Base-by-base conservation (phyloP, 2,888 invertebrate genomes). In the Sesia bembeciformis region DNA sequence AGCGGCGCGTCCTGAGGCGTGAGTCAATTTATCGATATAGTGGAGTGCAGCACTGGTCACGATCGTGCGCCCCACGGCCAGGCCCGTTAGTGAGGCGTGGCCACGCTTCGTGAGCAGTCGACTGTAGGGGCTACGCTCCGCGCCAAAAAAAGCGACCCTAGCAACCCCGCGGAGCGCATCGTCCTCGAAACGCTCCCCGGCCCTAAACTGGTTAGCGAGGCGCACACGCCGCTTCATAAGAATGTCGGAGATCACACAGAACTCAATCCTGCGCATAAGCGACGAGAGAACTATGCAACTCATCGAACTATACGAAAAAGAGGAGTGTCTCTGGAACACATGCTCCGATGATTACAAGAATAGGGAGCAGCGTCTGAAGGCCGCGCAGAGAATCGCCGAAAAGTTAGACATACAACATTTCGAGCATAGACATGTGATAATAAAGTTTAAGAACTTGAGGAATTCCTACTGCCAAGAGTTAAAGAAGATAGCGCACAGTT, bases 381-480 rank as follows among this genome's bases (percentile, higher is more conserved):
- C 81, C 0, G 64, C 70, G 0, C 59, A 67, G 0, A 60, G 66
- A 4, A 80, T 85, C 42, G 77, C 82, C 0, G 53, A 62, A 2
- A 65, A 63, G 40, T 62, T 85, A 39, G 61, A 70, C 53, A 62
- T 81, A 5, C 65, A 68, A 0, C 64, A 75, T 53, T 82, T 85
- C 56, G 68, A 65, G 5, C 59, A 66, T 0, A 60, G 61, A n/a
- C 78, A 81, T 54, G 81, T 81, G 0, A 56, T 72, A 39, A 69
- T 72, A 43, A 85, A 85, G 63, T 77, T 83, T 49, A 84, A 78
- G 61, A 85, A 81, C 51, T 51, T 84, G 3, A 61, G 83, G 43
- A 78, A 77, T 56, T 76, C 78, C 0, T 84, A 81, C 54, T 72
- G 72, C 41, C 83, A 82, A 62, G 81, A 82, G 62, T 42, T 78